Evolutionary conservation across 2,797 vertebrate genomes (phyloP), one percentile per base, ranked within the genome.

Genomic region (Melanogrammus aeglefinus): DNA sequence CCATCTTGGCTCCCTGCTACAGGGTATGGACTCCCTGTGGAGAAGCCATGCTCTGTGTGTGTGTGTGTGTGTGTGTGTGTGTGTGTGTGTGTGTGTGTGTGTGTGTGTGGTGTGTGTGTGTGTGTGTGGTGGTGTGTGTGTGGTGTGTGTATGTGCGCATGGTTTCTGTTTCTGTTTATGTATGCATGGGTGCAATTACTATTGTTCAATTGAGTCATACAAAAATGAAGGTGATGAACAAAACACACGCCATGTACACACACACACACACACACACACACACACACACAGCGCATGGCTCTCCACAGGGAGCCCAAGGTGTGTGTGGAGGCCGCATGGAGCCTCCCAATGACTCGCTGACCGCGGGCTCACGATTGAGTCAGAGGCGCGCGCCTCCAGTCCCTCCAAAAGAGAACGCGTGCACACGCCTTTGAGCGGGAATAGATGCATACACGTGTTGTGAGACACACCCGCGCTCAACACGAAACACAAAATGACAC

Each of bases 301-400:
- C 35, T 36, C 35, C 73, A 71, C 82, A 92, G 35, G 35, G 35
- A 36, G 35, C 88, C 87, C 91, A 89, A 91, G 89, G 90, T 91
- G 89, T 89, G 85, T 79, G 85, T 88, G 87, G 83, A 85, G 87
- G 88, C 82, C 85, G 83, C 80, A 81, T 85, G 89, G 87, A 78
- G 81, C 81, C 85, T 84, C 35, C 79, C 82, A 80, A 91, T 83
- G 75, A 80, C 84, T 80, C 21, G 81, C 82, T 88, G 85, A 89
- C n/a, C 76, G 79, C 86, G 90, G 87, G 86, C 83, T 80, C 83
- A 86, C 78, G 85, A 87, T 91, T 92, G 86, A 93, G 90, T 93
- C 90, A 93, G 89, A 90, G 80, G 77, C 69, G 75, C 78, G 89
- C 85, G 47, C 13, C 47, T 51, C 47, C 47, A 4, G 47, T 51